Base-by-base conservation (phyloP, 92 coral and sea anemone species). In the Zoanthus sansibaricus region DNA sequence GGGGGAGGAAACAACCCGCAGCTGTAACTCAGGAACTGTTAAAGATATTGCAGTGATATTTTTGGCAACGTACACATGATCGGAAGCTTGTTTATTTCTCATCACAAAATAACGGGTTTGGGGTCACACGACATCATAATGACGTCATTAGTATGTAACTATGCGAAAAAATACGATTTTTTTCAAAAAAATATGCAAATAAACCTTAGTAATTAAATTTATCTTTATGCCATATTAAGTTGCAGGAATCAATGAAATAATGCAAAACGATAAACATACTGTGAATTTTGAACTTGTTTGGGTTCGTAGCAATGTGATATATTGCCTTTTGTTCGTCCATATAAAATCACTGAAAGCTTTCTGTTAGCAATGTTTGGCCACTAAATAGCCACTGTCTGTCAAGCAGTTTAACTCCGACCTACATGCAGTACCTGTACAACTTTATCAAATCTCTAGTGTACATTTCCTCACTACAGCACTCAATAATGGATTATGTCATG, bases 401-500 rank as follows among this genome's bases (percentile, higher is more conserved):
- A 49, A 49, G 55, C 55, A 49, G 55, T 49, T 49, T 49, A 49
- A 49, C 7, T 49, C 9, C 12, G 55, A 49, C 55, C 55, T 49
- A 49, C 55, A 49, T 49, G 12, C 55, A 49, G 42, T 25, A 25
- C 72, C 72, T 49, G 55, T 11, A 49, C 12, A 49, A 49, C 9
- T 49, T 49, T 49, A 49, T 49, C 12, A 7, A 11, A 7, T 49
- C 55, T 49, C 7, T 7, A 49, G 72, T 68, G 72, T 68, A 68
- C 31, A 68, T 25, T 25, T 0, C 72, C 72, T 68, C 72, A 30
- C 72, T 31, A 25, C 30, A 48, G 37, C 79, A 75, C 54, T 47
- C 54, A 46, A 75, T 46, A 75, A 46, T 48, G 59, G 30, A 77
- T 58, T 78, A 56, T 71, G 31, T 56, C 82, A 55, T 77, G 31